These are phyloP conservation scores for Acrocephalus kingi DNA, from an alignment of 2,113 vertebrate species.

Conservation along the genomic window DNA sequence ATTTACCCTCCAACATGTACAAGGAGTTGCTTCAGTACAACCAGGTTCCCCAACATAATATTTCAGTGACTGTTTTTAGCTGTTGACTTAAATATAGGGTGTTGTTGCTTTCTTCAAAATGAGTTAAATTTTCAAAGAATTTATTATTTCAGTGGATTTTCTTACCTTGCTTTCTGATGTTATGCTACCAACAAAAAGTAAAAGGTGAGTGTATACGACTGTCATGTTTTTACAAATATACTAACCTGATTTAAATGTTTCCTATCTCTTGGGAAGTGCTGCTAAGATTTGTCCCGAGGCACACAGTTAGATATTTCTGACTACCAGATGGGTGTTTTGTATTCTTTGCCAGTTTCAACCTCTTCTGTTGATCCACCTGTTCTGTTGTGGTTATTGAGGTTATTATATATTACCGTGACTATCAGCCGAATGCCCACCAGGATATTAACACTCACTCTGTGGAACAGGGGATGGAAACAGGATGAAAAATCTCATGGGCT, in stretches of 20 bases:
- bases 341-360: background rate
- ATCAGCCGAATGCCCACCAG: background rate
- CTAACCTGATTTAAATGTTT: background rate
- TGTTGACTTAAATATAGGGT: background rate
- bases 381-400: background rate
- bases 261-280: background rate
- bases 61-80: background rate
- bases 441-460: background rate
- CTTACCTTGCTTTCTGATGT: background rate
- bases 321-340: fast-evolving
- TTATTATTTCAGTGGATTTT: background rate
- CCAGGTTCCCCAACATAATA: background rate
- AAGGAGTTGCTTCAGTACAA: background rate
- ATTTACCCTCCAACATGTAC: background rate
- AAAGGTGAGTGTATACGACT: background rate
- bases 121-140: background rate
- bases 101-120: background rate
- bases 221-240: background rate
- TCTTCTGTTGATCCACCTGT: background rate
- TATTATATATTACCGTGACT: background rate
- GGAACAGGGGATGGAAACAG: background rate
- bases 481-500: background rate
- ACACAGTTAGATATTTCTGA: background rate
- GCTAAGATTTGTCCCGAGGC: background rate
- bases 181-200: background rate